phyloP scores from a whole-genome alignment of 2,888 invertebrate genomes.

The Melanotus villosus region DNA sequence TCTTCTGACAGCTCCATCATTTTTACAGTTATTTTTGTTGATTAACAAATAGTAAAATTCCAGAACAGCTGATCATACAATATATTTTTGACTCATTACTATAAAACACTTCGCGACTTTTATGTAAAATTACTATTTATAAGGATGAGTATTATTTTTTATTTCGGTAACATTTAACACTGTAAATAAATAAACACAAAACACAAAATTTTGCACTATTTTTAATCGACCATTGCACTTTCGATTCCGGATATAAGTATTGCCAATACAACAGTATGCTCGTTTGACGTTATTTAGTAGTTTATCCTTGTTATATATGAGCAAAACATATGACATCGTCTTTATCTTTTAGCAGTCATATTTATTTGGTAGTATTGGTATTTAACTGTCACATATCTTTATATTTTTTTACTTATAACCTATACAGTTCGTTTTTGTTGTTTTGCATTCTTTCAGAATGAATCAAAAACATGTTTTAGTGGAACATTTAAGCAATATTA shows the following conservation, averaged over 20 bases:
- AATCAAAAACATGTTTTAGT: conserved; percentile 56
- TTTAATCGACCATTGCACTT: conserved; percentile 59
- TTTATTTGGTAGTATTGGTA: not conserved
- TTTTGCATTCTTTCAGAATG: conserved; percentile 24
- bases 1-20: conserved; percentile 62
- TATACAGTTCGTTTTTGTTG: conserved; percentile 7
- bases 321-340: not conserved
- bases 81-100: not conserved
- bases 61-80: conserved; percentile 39
- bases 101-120: not conserved
- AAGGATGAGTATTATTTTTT: not conserved
- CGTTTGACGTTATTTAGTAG: no score
- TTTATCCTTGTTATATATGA: not conserved
- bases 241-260: conserved; percentile 30
- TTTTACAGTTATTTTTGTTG: conserved; percentile 37
- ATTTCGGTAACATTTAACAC: not conserved
- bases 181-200: conserved; percentile 34
- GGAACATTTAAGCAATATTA: conserved; percentile 68
- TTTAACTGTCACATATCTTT: not conserved
- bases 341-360: not conserved
- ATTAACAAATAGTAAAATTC: conserved; percentile 47
- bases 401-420: conserved; percentile 1
- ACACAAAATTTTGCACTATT: conserved; percentile 48
- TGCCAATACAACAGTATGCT: conserved; percentile 18
- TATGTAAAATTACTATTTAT: not conserved